Evolutionary conservation across 2,113 vertebrate species (phyloP).

Genomic region (Saimiri boliviensis): DNA sequence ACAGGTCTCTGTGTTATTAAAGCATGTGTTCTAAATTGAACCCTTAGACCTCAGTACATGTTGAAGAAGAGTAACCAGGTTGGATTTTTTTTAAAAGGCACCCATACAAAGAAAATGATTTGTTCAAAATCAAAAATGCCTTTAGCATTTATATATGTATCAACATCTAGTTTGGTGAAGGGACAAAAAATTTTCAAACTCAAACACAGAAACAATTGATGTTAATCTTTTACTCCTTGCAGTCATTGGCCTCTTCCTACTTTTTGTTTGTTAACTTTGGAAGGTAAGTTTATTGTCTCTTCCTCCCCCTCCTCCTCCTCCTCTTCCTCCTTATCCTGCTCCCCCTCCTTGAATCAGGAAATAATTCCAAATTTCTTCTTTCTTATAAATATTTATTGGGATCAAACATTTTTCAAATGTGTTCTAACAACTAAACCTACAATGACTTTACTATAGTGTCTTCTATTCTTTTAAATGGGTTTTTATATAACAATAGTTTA

Average conservation of each 20-base stretch:
- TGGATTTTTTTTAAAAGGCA: not conserved
- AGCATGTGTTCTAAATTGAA: not conserved
- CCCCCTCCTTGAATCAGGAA: not conserved
- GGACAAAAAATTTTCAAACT: not conserved
- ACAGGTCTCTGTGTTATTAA: not conserved
- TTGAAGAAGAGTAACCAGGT: not conserved
- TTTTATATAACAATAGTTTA: not conserved
- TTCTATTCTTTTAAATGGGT: not conserved
- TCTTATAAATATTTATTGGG: not conserved
- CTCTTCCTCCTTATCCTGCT: not conserved
- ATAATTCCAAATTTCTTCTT: not conserved
- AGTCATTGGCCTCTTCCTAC: not conserved
- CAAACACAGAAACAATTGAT: not conserved
- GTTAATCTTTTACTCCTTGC: not conserved
- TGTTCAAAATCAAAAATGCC: not conserved
- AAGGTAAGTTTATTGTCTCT: not conserved
- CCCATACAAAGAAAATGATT: not conserved
- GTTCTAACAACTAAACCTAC: not conserved
- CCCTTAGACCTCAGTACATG: not conserved
- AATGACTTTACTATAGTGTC: not conserved
- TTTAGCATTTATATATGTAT: not conserved
- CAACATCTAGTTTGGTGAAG: not conserved
- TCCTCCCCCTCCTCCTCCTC: not conserved
- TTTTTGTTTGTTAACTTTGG: not conserved
- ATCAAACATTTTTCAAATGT: not conserved